Percentiles rank a stretch among this genome's conserved stretches.
Evolutionary conservation across 2,113 vertebrate genomes (phyloP).

Genomic region (Miniopterus natalensis): DNA sequence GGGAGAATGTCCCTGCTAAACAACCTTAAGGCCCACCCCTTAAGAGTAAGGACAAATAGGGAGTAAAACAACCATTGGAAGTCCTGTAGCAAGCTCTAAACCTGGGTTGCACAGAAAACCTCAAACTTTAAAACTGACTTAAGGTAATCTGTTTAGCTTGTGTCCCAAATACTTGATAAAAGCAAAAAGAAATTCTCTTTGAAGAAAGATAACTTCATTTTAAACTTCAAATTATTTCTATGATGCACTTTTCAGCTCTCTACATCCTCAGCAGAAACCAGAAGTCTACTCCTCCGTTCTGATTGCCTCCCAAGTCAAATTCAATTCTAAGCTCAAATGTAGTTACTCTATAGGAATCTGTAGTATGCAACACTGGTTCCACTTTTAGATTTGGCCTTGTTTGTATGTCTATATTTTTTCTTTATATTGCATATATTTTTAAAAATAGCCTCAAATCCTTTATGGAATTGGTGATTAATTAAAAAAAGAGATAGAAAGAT

Average conservation of each 20-base stretch:
- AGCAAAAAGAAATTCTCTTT: background rate
- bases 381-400: background rate
- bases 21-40: background rate
- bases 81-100: background rate
- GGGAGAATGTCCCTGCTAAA: background rate
- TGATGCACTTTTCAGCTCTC: background rate
- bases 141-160: background rate
- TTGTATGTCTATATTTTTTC: background rate
- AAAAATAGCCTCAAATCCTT: background rate
- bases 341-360: background rate
- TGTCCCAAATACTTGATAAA: background rate
- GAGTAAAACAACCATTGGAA: background rate
- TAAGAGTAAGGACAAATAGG: background rate
- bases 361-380: background rate
- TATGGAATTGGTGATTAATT: background rate
- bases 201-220: background rate
- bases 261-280: background rate
- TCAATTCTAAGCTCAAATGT: background rate
- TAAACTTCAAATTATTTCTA: conserved; percentile 56
- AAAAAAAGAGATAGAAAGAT: background rate
- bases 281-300: background rate
- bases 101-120: background rate
- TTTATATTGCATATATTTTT: background rate
- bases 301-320: background rate
- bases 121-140: background rate